Base-by-base conservation (phyloP, 2,113 vertebrate genomes). In the Rhynchomys soricoides region DNA sequence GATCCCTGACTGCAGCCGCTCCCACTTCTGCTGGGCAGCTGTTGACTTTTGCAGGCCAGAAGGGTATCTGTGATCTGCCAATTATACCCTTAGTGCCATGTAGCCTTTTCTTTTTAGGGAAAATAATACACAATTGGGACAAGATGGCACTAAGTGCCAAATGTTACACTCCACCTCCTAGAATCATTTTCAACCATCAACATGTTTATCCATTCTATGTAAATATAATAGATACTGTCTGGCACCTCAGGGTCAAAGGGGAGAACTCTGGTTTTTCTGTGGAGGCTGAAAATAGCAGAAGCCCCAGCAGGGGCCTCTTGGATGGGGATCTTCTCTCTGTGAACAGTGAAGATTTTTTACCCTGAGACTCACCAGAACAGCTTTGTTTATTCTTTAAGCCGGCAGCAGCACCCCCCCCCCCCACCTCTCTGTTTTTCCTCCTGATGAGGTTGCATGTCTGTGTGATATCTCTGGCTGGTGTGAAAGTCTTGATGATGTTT, bases 401-500 rank as follows among this genome's bases (percentile, higher is more conserved):
- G n/a, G n/a, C n/a, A n/a, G n/a, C n/a, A n/a, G n/a, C n/a, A n/a
- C n/a, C n/a, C n/a, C n/a, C n/a, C n/a, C n/a, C n/a, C n/a, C n/a
- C n/a, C n/a, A 62, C 31, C 74, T 24, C 82, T 90, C 48, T 66
- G 15, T 79, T 82, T 71, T 64, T 34, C 90, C 37, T 83, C 29
- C 81, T 43, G 93, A 66, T 0, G 1, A 88, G 66, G 43, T 90
- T 13, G 68, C 73, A 91, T 8, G 55, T 34, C 81, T 86, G 21
- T 94, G 96, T 43, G 81, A 96, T 89, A 70, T 96, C 45, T 37
- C 81, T 45, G 66, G 81, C 29, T 71, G 68, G 22, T 66, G 70
- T 82, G 86, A 95, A 96, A 91, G 71, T 59, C 43, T 68, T 5
- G 34, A 19, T 86, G 89, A 21, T 12, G 70, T 37, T 57, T 71